Conservation (phyloP, 2,113 vertebrate genomes). For the Psophia crepitans region DNA sequence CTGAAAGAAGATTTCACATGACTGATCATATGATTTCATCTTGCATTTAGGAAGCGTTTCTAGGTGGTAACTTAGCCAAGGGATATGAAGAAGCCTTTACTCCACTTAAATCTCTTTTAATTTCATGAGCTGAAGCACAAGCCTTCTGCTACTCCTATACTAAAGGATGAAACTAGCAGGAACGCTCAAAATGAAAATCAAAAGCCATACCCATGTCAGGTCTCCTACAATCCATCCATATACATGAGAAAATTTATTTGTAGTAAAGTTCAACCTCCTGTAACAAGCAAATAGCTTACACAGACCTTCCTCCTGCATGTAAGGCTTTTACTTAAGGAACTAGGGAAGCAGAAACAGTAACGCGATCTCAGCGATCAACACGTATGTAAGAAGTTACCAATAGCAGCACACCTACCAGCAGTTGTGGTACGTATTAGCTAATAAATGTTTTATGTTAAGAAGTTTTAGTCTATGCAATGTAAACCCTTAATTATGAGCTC, state of each 20-base stretch:
- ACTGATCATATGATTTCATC: neutral
- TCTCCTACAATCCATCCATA: neutral
- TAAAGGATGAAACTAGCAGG: neutral
- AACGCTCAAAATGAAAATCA: neutral
- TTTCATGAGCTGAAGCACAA: neutral
- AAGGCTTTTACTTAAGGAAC: neutral
- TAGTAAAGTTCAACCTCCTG: conserved; percentile 13
- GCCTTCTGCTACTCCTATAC: neutral
- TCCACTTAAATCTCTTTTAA: neutral
- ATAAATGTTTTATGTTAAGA: neutral
- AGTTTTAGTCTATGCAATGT: neutral
- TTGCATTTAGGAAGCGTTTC: neutral
- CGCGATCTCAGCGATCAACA: neutral
- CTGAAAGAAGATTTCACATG: neutral
- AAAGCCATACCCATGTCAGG: neutral
- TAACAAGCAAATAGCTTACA: conserved; percentile 14
- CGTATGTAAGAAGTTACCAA: neutral
- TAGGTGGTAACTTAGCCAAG: neutral
- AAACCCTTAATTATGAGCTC: conserved; percentile 40
- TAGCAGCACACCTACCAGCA: neutral
- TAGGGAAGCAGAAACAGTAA: neutral
- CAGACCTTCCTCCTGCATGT: neutral
- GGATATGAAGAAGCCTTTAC: neutral
- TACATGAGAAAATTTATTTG: neutral
- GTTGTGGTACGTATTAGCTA: neutral